phyloP scores from a whole-genome alignment of 2,888 invertebrate species.

The Dugesia japonica region DNA sequence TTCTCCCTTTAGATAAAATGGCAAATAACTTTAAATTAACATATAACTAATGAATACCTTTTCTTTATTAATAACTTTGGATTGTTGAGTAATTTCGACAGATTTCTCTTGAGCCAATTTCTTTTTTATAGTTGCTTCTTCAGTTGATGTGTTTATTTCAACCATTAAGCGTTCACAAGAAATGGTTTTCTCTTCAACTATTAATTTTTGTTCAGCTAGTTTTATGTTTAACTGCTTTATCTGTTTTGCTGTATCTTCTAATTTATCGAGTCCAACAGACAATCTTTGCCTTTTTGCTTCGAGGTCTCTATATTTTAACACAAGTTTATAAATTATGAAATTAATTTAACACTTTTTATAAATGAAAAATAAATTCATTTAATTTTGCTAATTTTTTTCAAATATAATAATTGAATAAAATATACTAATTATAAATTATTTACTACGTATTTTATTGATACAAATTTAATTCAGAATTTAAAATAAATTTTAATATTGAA shows the following conservation, averaged over 20 bases:
- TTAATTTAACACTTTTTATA: no score
- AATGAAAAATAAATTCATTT: no score
- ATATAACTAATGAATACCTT: constrained; percentile 16
- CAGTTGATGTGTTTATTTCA: constrained; percentile 32
- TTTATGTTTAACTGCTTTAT: constrained; percentile 32
- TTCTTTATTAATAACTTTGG: constrained; percentile 30
- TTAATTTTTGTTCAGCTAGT: constrained; percentile 33
- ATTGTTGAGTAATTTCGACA: constrained; percentile 34
- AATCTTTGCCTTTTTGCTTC: constrained; percentile 32
- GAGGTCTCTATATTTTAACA: not conserved
- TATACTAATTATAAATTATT: no score
- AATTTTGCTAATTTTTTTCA: no score
- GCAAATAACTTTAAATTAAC: not conserved
- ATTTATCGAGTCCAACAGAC: constrained; percentile 33
- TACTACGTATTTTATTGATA: no score
- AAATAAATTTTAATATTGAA: no score
- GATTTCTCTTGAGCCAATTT: constrained; percentile 30
- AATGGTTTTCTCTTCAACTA: constrained; percentile 33
- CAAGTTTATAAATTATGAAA: no score
- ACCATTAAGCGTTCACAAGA: constrained; percentile 33
- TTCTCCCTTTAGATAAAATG: constrained; percentile 15
- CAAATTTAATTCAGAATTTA: no score
- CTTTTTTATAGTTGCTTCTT: constrained; percentile 32
- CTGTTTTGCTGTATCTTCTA: constrained; percentile 33
- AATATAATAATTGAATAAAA: no score